These are phyloP conservation scores for Stomatorhinus ivindoensis DNA, from an alignment of 2,113 vertebrate species.

Conservation along the genomic window DNA sequence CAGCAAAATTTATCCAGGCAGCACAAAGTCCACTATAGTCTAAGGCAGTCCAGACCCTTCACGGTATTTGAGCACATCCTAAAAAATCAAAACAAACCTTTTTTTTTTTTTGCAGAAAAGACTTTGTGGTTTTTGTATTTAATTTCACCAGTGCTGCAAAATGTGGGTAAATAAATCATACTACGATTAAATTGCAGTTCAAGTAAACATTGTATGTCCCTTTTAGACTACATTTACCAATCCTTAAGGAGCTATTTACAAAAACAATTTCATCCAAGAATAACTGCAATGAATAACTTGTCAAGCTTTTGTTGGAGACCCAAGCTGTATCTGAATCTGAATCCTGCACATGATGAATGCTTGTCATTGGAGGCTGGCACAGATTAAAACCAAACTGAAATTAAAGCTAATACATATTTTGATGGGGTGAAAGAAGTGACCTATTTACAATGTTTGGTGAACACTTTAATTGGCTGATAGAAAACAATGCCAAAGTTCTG, in stretches of 20 bases:
- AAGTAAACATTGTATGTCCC: background rate
- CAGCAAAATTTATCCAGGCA: background rate
- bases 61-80: background rate
- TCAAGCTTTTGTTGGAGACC: constrained; percentile 43
- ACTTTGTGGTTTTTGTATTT: background rate
- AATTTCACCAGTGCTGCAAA: background rate
- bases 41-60: background rate
- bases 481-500: constrained; percentile 59
- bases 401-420: constrained; percentile 54
- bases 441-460: constrained; percentile 56
- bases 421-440: constrained; percentile 47
- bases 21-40: background rate
- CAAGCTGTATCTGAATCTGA: constrained; percentile 46
- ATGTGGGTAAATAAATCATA: background rate
- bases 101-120: background rate
- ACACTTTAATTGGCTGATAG: constrained; percentile 59
- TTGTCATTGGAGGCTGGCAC: background rate
- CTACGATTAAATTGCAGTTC: background rate
- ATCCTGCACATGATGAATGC: constrained; percentile 44
- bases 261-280: background rate
- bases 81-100: background rate
- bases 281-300: constrained; percentile 32
- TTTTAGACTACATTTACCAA: background rate
- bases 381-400: constrained; percentile 48
- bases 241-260: background rate